Conservation (phyloP, 2,797 vertebrate species). For the Anomalospiza imberbis region DNA sequence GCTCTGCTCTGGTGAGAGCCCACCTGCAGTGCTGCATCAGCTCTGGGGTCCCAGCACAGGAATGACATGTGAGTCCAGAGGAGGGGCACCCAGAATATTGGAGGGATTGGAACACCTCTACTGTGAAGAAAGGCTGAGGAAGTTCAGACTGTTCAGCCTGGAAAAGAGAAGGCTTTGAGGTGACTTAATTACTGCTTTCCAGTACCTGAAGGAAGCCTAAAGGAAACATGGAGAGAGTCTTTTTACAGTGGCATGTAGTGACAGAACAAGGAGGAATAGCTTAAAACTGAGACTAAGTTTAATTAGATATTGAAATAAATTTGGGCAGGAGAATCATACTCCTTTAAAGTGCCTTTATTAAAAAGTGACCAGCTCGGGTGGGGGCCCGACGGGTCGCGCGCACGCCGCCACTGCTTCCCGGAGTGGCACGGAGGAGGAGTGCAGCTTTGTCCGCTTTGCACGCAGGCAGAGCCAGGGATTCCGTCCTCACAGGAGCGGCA, state of each 20-base stretch:
- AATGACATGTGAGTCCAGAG: fast-evolving
- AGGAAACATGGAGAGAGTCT: background rate
- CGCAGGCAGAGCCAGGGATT: too few relatives aligned
- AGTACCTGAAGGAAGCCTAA: background rate
- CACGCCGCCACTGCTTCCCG: too few relatives aligned
- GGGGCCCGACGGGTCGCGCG: too few relatives aligned
- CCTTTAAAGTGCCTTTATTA: too few relatives aligned
- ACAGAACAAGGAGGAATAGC: background rate
- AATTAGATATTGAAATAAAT: too few relatives aligned
- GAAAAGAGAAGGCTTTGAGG: background rate
- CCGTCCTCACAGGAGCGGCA: too few relatives aligned
- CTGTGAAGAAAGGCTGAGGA: background rate
- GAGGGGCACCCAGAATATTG: too few relatives aligned
- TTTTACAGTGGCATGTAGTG: background rate
- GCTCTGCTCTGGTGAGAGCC: background rate
- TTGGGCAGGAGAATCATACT: too few relatives aligned
- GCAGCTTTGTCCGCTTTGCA: too few relatives aligned
- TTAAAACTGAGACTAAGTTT: background rate
- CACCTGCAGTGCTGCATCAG: background rate
- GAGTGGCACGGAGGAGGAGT: too few relatives aligned
- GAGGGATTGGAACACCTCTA: too few relatives aligned
- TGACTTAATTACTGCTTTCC: background rate
- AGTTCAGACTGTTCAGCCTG: background rate
- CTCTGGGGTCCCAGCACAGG: background rate
- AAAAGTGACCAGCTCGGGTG: too few relatives aligned